A percentile compares a stretch with the other conserved stretches of the same genome.
Conservation (phyloP, 2,113 vertebrate species). For the Pteronura brasiliensis region DNA sequence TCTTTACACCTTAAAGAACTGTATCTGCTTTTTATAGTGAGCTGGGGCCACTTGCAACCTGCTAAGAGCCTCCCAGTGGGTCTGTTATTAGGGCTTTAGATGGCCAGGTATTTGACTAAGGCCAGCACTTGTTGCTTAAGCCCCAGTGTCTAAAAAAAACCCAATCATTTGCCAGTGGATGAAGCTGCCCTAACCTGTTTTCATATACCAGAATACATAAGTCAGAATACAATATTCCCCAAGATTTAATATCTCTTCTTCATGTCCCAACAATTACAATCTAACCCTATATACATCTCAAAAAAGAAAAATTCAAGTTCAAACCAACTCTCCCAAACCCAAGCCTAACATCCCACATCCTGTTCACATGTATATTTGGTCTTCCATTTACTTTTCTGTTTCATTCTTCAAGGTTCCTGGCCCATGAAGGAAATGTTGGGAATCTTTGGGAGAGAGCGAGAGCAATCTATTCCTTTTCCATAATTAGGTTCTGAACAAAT, state of each 20-base stretch:
- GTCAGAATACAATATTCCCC: neutral
- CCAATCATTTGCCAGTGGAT: neutral
- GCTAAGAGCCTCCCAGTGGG: neutral
- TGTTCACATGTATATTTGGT: neutral
- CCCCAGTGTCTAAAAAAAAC: neutral
- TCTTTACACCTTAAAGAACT: no score
- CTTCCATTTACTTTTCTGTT: neutral
- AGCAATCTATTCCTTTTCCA: neutral
- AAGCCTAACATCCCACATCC: neutral
- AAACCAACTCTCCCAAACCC: neutral
- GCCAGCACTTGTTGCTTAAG: neutral
- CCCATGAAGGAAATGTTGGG: neutral
- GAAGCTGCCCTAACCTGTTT: neutral
- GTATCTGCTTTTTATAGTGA: neutral
- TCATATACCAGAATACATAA: neutral
- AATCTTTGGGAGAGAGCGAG: neutral
- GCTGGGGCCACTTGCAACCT: neutral
- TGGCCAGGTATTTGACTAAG: neutral
- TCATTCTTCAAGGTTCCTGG: neutral
- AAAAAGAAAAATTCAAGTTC: neutral
- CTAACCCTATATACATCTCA: neutral
- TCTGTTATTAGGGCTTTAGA: neutral
- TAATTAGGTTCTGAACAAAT: neutral
- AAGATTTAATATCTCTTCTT: neutral
- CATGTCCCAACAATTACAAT: neutral